phyloP scores from a whole-genome alignment of 2,888 invertebrate genomes.

The Euproctis similis region DNA sequence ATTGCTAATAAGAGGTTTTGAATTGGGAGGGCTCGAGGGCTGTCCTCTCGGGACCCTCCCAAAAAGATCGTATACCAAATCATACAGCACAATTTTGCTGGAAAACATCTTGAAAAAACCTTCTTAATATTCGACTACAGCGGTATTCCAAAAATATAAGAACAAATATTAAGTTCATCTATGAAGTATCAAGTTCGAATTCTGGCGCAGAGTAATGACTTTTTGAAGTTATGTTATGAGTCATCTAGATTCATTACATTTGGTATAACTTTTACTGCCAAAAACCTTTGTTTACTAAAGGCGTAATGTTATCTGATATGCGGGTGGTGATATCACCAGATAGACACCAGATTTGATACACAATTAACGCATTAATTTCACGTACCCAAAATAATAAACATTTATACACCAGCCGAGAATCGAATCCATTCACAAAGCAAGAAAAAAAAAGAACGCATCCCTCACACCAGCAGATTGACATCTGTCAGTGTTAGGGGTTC shows the following conservation, averaged over 20 bases:
- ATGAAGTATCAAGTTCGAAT: too few species aligned
- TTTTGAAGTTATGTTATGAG: too few species aligned
- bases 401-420: conserved; percentile 20
- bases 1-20: conserved; percentile 35
- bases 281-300: too few species aligned
- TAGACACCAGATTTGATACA: too few species aligned
- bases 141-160: too few species aligned
- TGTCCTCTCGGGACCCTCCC: conserved; percentile 27
- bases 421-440: conserved; percentile 16
- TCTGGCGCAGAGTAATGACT: too few species aligned
- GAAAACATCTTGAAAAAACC: conserved; percentile 15
- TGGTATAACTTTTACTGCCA: too few species aligned
- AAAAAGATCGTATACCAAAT: conserved; percentile 21
- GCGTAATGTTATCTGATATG: too few species aligned
- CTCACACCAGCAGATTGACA: conserved; percentile 59
- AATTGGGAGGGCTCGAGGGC: conserved; percentile 27
- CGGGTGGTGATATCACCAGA: too few species aligned
- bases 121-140: conserved; percentile 16
- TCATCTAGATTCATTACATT: too few species aligned
- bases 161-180: too few species aligned
- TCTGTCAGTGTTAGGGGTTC: conserved; percentile 51
- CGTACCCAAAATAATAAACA: conserved; percentile 14
- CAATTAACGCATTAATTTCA: too few species aligned
- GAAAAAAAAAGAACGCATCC: conserved; percentile 33
- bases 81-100: conserved; percentile 23